Percentiles rank a stretch among this genome's conserved stretches.
Evolutionary conservation across 2,113 vertebrate genomes (phyloP).

Genomic region (Setophaga kirtlandii): DNA sequence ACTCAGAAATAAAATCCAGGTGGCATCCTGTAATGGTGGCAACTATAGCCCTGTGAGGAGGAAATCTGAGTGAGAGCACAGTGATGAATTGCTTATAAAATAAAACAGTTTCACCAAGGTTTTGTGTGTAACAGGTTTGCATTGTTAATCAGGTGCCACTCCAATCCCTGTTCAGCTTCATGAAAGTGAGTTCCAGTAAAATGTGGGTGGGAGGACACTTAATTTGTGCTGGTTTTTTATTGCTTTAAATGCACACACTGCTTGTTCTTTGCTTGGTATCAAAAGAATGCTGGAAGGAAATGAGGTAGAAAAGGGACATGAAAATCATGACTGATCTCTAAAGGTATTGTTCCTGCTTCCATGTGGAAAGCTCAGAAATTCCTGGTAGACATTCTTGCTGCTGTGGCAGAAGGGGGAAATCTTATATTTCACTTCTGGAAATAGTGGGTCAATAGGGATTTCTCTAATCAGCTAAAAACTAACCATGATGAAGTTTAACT

Average conservation of each 20-base stretch:
- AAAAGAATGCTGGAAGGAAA: constrained; percentile 54
- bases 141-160: constrained; percentile 19
- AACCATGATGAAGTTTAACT: neutral
- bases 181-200: constrained; percentile 49
- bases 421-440: neutral
- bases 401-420: neutral
- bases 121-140: neutral
- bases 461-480: neutral
- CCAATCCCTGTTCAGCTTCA: neutral
- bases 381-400: neutral
- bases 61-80: neutral
- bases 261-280: constrained; percentile 52
- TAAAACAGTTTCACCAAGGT: neutral
- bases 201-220: neutral
- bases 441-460: neutral
- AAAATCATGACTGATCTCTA: constrained; percentile 14
- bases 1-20: neutral
- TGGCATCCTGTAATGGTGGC: neutral
- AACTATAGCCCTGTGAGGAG: neutral
- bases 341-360: constrained; percentile 30
- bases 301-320: constrained; percentile 16
- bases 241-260: neutral
- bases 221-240: neutral
- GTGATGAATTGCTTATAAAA: neutral
- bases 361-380: neutral